A percentile compares a stretch with the other conserved stretches of the same genome.
Evolutionary conservation across 1,140 invertebrate species (phyloP).

Genomic region (Hycleus phaleratus): DNA sequence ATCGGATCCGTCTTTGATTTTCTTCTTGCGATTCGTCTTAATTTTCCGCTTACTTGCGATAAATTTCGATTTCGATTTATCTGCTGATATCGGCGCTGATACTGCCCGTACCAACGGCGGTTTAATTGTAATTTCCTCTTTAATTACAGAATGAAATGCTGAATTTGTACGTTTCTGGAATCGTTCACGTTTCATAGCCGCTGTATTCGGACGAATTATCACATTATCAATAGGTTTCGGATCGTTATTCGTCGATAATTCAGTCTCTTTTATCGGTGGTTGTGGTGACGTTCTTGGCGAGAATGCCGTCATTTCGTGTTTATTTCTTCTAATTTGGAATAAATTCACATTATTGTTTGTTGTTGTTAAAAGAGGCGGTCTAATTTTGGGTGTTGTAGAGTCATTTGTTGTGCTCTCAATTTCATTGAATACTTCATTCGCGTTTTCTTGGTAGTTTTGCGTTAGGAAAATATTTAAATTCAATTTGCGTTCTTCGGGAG

Average conservation of each 20-base stretch:
- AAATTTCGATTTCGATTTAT: constrained; percentile 33
- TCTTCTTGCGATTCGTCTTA: constrained; percentile 19
- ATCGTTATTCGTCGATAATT: constrained; percentile 12
- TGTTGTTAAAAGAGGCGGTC: constrained; percentile 20
- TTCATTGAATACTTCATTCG: constrained; percentile 7
- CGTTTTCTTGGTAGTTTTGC: constrained; percentile 33
- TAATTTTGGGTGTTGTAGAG: constrained; percentile 23
- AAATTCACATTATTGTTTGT: constrained; percentile 18
- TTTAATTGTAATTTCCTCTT: constrained; percentile 16
- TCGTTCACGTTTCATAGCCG: constrained; percentile 31
- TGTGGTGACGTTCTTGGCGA: constrained; percentile 3
- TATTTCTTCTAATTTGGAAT: constrained; percentile 32
- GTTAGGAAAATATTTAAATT: constrained; percentile 51
- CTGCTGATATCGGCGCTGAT: constrained; percentile 27
- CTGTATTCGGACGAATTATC: constrained; percentile 30
- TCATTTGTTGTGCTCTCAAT: neutral
- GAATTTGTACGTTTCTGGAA: constrained; percentile 38
- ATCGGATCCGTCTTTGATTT: neutral
- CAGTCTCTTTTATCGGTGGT: constrained; percentile 23
- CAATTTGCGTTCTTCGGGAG: constrained; percentile 43
- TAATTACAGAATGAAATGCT: constrained; percentile 28
- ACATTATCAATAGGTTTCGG: constrained; percentile 15
- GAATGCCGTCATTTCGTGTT: neutral
- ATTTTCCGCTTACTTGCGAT: constrained; percentile 29
- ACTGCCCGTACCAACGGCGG: constrained; percentile 33